These are phyloP conservation scores for Caenorhabditis doughertyi DNA, from an alignment of 2,888 invertebrate genomes.

Conservation along the genomic window DNA sequence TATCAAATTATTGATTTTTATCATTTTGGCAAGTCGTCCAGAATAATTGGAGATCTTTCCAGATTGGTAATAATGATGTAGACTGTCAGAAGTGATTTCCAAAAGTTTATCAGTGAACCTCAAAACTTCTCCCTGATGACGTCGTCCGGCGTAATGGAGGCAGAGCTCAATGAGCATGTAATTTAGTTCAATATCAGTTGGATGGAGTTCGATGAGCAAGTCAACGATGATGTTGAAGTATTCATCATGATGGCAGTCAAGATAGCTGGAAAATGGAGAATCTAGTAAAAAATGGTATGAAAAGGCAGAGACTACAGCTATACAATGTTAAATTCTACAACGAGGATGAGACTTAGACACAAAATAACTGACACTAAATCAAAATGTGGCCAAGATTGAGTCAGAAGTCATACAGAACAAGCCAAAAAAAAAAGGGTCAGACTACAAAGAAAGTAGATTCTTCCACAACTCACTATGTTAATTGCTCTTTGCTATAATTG, in stretches of 20 bases:
- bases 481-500: slow-evolving; percentile 39
- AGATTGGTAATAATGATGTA: slow-evolving; percentile 38
- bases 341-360: too few species aligned
- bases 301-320: too few species aligned
- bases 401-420: too few species aligned
- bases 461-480: slow-evolving; percentile 43
- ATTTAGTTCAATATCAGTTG: slow-evolving; percentile 34
- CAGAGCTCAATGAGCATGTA: slow-evolving; percentile 51
- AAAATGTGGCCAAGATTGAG: too few species aligned
- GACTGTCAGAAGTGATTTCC: slow-evolving; percentile 22
- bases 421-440: too few species aligned
- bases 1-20: slow-evolving; percentile 45
- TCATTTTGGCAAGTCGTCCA: slow-evolving; percentile 27
- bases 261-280: slow-evolving; percentile 17
- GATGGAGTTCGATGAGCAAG: slow-evolving; percentile 25
- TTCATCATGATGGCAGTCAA: slow-evolving; percentile 52
- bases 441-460: too few species aligned
- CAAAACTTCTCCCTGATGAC: slow-evolving; percentile 38
- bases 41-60: slow-evolving; percentile 25
- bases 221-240: slow-evolving; percentile 29
- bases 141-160: slow-evolving; percentile 39
- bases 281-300: neutral
- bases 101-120: slow-evolving; percentile 24
- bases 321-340: too few species aligned
- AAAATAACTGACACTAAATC: too few species aligned